Evolutionary conservation across 2,797 vertebrate genomes (phyloP), one percentile per base, ranked within the genome.

Genomic region (Molossus molossus): DNA sequence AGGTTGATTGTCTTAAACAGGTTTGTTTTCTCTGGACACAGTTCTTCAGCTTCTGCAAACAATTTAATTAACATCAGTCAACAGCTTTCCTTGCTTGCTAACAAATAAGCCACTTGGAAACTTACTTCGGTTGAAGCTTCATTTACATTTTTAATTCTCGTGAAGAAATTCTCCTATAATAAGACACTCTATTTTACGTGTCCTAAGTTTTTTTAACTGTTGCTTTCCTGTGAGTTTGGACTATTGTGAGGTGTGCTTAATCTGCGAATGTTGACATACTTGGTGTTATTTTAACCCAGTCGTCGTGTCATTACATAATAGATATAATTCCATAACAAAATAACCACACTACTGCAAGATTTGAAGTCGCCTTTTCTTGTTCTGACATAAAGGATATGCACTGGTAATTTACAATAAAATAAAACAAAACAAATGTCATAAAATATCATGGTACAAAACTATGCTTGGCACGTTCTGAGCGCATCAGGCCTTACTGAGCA

Each of bases 31-130:
- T 86, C 67, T 40, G 45, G 48, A 65, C 9, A 58, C 10, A 60
- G 64, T 92, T 69, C 73, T 62, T 92, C n/a, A 92, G 62, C 40
- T 53, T 86, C 17, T 95, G 27, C 21, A 62, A 4, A 89, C 40
- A 48, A 57, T 76, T 89, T 81, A 86, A 72, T 60, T 48, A 80
- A 53, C 27, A 37, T 15, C 20, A 4, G 12, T 76, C 55, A 76
- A 13, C 62, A 27, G 29, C 21, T 94, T 60, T 89, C 14, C 45
- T 82, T 69, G 81, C 29, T 92, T 67, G n/a, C 40, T 79, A 60
- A 60, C 58, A 89, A 83, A 60, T 62, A 53, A 58, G 64, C 55
- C 60, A 40, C 23, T 10, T 88, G 72, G 50, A 88, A 83, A 77
- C 45, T 60, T 58, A 37, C 4, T 76, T 83, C 64, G 40, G 53